These are phyloP conservation scores for Eciton burchellii DNA, from an alignment of 1,140 invertebrate species.

Conservation along the genomic window DNA sequence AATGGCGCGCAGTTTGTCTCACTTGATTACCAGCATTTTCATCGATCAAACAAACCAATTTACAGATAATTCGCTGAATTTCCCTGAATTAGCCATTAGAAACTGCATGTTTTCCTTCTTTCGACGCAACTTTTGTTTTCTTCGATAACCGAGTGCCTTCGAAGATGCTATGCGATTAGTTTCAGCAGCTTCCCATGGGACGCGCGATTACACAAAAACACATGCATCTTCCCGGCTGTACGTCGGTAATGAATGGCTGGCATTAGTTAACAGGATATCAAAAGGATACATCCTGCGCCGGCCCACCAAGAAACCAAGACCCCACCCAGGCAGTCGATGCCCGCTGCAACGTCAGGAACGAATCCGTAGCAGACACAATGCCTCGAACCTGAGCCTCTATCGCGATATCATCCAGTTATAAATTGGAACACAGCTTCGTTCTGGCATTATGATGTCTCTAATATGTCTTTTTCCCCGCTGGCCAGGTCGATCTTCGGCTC, in stretches of 20 bases:
- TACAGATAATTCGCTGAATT: too few relatives aligned
- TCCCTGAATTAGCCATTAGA: too few relatives aligned
- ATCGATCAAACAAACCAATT: too few relatives aligned
- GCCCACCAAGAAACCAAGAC: slow-evolving; percentile 83
- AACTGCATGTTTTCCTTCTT: too few relatives aligned
- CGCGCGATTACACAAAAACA: slow-evolving; percentile 69
- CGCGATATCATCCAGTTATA: slow-evolving; percentile 86
- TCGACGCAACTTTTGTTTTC: too few relatives aligned
- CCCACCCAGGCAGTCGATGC: slow-evolving; percentile 83
- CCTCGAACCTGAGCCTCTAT: slow-evolving; percentile 84
- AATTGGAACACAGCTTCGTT: slow-evolving; percentile 85
- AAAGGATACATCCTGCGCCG: slow-evolving; percentile 83
- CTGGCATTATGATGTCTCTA: slow-evolving; percentile 86
- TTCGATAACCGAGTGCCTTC: too few relatives aligned
- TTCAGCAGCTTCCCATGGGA: too few relatives aligned
- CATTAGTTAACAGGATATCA: slow-evolving; percentile 87
- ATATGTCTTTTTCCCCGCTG: slow-evolving; percentile 84
- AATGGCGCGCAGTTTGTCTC: too few relatives aligned
- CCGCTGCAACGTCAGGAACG: slow-evolving; percentile 79
- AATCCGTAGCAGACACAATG: slow-evolving; percentile 83
- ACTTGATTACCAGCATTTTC: too few relatives aligned
- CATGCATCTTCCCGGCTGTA: slow-evolving; percentile 72
- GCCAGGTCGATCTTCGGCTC: slow-evolving; percentile 59
- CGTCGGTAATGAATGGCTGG: slow-evolving; percentile 84
- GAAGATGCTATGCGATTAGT: too few relatives aligned